These are phyloP conservation scores for Leptosomus discolor DNA, from an alignment of 2,113 vertebrate species.

Conservation along the genomic window DNA sequence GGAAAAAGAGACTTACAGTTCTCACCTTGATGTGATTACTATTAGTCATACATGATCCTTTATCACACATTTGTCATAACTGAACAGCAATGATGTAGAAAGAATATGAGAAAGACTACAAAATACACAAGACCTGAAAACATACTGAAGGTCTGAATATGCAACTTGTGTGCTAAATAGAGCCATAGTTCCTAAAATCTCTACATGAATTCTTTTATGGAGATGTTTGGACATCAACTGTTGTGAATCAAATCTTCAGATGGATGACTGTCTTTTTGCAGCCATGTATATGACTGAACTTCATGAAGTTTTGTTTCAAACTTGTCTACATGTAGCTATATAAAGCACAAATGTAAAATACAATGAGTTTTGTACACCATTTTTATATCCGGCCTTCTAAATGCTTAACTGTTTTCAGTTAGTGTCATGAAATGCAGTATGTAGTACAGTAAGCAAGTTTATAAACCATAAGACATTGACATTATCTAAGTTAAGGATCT, in stretches of 20 bases:
- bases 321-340: neutral
- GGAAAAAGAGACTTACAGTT: neutral
- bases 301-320: neutral
- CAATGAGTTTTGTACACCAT: accelerated
- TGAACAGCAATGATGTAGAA: neutral
- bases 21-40: neutral
- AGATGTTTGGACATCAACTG: neutral
- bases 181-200: neutral
- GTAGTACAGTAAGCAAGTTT: neutral
- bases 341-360: neutral
- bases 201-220: neutral
- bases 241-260: neutral
- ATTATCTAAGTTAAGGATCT: neutral
- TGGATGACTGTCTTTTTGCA: neutral
- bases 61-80: neutral
- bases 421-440: neutral
- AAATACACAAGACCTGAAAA: neutral
- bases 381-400: neutral
- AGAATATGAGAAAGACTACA: neutral
- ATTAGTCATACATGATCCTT: neutral
- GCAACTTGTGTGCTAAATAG: neutral
- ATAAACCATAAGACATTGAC: neutral
- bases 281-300: neutral
- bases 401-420: neutral
- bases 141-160: neutral